Percentiles rank a stretch among this genome's conserved stretches.
Conservation (phyloP, 2,888 invertebrate genomes). For the Latheticus oryzae region DNA sequence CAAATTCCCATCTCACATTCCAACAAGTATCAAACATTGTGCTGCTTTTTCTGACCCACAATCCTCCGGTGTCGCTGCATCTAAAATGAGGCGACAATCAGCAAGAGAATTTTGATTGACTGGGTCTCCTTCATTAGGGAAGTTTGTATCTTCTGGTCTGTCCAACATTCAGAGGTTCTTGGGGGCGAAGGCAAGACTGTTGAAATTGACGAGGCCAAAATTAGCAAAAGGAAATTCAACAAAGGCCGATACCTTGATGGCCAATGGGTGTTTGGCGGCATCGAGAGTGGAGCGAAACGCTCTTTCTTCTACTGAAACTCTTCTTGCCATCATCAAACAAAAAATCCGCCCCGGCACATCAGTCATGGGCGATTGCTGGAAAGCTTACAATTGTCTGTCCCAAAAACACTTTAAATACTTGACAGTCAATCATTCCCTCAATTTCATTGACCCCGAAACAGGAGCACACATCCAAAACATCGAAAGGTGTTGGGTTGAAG, state of each 20-base stretch:
- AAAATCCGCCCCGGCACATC: conserved; percentile 49
- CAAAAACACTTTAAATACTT: conserved; percentile 47
- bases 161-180: conserved; percentile 1
- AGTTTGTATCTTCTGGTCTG: conserved; percentile 6
- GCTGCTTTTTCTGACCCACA: no score
- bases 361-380: conserved; percentile 51
- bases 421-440: conserved; percentile 46
- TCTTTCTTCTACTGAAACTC: conserved; percentile 21
- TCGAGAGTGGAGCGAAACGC: conserved; percentile 34
- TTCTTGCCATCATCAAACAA: conserved; percentile 38
- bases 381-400: conserved; percentile 47
- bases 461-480: conserved; percentile 48
- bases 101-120: conserved; percentile 3
- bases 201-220: conserved; percentile 47
- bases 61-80: conserved; percentile 1
- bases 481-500: conserved; percentile 45
- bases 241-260: conserved; percentile 42
- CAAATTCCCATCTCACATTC: no score
- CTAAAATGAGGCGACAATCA: not conserved
- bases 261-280: conserved; percentile 48
- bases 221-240: conserved; percentile 46
- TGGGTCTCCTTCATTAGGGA: conserved; percentile 23
- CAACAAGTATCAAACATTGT: no score
- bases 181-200: conserved; percentile 41
- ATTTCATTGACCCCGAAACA: conserved; percentile 48